phyloP scores from a whole-genome alignment of 2,888 invertebrate genomes.

The Epinotia ramella region DNA sequence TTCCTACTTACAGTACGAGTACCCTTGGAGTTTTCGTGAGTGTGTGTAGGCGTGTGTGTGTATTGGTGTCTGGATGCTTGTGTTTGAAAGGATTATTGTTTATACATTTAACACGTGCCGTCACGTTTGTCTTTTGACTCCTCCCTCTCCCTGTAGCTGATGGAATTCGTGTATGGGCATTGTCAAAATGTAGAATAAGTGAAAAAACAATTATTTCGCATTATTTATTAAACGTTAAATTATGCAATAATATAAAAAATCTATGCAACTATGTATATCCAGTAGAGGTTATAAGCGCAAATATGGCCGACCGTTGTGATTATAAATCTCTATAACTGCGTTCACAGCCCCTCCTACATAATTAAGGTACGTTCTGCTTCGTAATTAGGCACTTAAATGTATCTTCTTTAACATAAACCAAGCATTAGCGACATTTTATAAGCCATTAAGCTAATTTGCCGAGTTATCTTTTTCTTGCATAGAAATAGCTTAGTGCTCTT shows the following conservation, averaged over 20 bases:
- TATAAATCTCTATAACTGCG: conserved; percentile 42
- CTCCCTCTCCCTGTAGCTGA: no score
- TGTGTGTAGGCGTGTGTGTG: no score
- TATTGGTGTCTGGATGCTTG: no score
- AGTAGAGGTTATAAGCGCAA: conserved; percentile 15
- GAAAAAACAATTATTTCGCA: conserved; percentile 1
- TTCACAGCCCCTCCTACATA: conserved; percentile 14
- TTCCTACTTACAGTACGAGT: not conserved
- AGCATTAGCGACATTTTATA: conserved; percentile 39
- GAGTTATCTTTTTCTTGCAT: conserved; percentile 23
- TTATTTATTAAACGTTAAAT: conserved; percentile 24
- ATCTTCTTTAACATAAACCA: conserved; percentile 42
- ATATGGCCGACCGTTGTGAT: conserved; percentile 15
- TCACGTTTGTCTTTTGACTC: no score
- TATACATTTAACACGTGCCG: no score
- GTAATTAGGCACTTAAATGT: conserved; percentile 43
- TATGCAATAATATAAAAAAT: conserved; percentile 27
- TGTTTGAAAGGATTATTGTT: no score
- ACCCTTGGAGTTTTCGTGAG: not conserved
- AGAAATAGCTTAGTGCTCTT: not conserved
- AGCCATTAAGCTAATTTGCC: conserved; percentile 35
- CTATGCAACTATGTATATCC: no score
- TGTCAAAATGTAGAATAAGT: not conserved
- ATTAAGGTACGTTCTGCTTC: conserved; percentile 41
- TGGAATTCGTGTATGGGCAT: not conserved